phyloP scores from a whole-genome alignment of 1,140 invertebrate species.

The Euwallacea fornicatus region DNA sequence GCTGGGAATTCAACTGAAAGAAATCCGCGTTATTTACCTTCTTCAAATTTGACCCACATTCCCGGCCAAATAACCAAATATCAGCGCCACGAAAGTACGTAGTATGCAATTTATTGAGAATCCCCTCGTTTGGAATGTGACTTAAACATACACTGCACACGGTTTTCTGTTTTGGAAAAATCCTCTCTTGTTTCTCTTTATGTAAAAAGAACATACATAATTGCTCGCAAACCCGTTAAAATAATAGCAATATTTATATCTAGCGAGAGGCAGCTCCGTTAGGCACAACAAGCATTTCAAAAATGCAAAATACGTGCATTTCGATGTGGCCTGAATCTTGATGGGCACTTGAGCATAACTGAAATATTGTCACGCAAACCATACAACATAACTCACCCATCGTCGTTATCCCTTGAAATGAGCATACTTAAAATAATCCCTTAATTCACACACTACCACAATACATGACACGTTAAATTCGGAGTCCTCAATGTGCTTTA shows the following conservation, averaged over 20 bases:
- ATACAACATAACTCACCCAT: constrained; percentile 10
- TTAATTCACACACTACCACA: too few species aligned
- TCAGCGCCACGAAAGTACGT: not conserved
- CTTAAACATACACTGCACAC: not conserved
- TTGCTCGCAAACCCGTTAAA: too few species aligned
- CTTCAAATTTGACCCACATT: not conserved
- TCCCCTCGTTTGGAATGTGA: not conserved
- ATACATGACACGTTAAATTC: too few species aligned
- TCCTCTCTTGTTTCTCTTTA: too few species aligned
- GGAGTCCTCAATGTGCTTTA: too few species aligned
- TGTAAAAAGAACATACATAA: too few species aligned
- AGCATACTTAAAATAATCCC: not conserved
- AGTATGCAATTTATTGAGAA: not conserved
- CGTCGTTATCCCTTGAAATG: constrained; percentile 17
- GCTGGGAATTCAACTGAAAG: too few species aligned
- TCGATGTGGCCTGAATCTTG: not conserved
- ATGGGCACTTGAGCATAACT: not conserved
- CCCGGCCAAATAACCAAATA: not conserved
- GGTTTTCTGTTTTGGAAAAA: too few species aligned
- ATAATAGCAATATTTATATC: too few species aligned
- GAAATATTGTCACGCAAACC: not conserved
- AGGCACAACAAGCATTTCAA: not conserved
- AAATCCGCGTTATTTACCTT: too few species aligned
- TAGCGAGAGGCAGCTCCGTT: not conserved
- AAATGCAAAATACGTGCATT: constrained; percentile 5